Base-by-base conservation (phyloP, 1,140 invertebrate species). In the Drosophila miranda region DNA sequence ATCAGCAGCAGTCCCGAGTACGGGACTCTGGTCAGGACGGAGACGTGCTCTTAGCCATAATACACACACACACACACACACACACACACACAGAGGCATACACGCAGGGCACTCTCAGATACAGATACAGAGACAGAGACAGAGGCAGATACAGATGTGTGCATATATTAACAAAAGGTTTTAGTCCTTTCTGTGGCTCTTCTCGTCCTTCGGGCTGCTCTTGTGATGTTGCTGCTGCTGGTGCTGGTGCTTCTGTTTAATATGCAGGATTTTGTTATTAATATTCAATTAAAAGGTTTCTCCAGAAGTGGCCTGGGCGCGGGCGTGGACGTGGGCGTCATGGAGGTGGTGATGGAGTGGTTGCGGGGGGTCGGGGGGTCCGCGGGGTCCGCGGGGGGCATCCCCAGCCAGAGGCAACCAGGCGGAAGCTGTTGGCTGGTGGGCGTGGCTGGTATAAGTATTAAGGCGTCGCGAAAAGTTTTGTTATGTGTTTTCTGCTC, bases 241-340 rank as follows among this genome's bases (percentile, higher is more conserved):
- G 6, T 34, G 7, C 30, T 34, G 34, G 11, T 38, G 11, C 67
- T 46, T 46, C 54, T 53, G 63, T 68, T 75, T 75, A 75, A 75
- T 75, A 75, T 75, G 73, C 73, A 75, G 73, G 73, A 75, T 75
- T 75, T 75, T 68, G 73, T 75, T 75, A 75, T 75, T 75, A 75
- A 75, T 75, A 75, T 75, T 75, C 73, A 75, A 75, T 75, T 75
- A 75, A 75, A 75, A 75, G 61, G 71, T 70, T 68, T 68, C 62
- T 56, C 50, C 64, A 55, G 34, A 34, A 56, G 50, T 67, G 64
- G 42, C 6, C 48, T 30, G 42, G 14, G 6, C 44, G 9, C 5
- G 5, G 3, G 13, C 21, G 34, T n/a, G 56, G 41, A 13, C 42
- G 14, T 52, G 28, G 44, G 26, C 49, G 4, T 26, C 4, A 4